Percentiles rank a stretch among this genome's conserved stretches.
Conservation (phyloP, 1,140 invertebrate species). For the Diprion similis region DNA sequence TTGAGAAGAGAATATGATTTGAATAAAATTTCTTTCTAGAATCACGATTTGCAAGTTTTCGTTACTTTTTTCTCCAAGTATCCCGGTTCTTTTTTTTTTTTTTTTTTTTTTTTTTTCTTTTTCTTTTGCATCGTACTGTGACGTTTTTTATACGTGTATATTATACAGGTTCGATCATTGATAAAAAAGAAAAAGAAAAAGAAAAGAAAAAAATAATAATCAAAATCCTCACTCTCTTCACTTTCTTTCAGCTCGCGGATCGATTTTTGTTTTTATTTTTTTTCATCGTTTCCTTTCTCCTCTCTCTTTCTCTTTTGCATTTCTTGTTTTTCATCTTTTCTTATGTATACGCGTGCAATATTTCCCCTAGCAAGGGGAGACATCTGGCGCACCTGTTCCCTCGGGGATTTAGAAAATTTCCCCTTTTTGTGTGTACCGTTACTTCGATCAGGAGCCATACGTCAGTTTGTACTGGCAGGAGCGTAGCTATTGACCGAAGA, state of each 20-base stretch:
- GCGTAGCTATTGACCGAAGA: background rate
- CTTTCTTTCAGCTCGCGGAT: constrained; percentile 5
- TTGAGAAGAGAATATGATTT: too few relatives aligned
- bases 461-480: constrained; percentile 39
- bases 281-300: background rate
- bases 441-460: constrained; percentile 54
- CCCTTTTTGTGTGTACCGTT: constrained; percentile 19
- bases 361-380: background rate
- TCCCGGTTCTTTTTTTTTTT: background rate
- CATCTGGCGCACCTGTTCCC: constrained; percentile 1
- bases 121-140: background rate
- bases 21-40: too few relatives aligned
- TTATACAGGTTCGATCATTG: too few relatives aligned
- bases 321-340: background rate
- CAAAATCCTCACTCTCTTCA: background rate
- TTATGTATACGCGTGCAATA: background rate
- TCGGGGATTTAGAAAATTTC: background rate
- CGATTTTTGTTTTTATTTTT: background rate
- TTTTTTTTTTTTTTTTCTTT: background rate
- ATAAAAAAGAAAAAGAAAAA: too few relatives aligned
- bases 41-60: background rate
- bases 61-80: background rate
- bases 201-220: too few relatives aligned
- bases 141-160: too few relatives aligned
- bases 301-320: background rate